These are phyloP conservation scores for Pycnomerus fuliginosus DNA, from an alignment of 2,888 invertebrate species.

Conservation along the genomic window DNA sequence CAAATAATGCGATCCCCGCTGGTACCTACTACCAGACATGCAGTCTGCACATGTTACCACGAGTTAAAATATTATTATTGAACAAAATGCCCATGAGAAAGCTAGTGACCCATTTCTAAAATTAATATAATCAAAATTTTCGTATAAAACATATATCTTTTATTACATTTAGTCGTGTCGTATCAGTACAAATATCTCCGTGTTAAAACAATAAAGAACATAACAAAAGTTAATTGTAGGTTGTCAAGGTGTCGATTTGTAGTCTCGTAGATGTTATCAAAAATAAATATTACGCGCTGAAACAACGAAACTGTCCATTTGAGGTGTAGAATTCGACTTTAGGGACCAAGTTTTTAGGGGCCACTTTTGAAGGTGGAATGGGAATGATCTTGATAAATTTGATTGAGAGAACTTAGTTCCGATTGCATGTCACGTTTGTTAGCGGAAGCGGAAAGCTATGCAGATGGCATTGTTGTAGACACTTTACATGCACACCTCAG, in stretches of 20 bases:
- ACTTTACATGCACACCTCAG: conserved; percentile 51
- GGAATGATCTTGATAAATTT: conserved; percentile 53
- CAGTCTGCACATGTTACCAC: conserved; percentile 25
- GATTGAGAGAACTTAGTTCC: conserved; percentile 53
- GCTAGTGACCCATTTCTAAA: too few species aligned
- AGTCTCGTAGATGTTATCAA: conserved; percentile 52
- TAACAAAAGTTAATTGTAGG: conserved; percentile 52
- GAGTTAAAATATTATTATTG: too few species aligned
- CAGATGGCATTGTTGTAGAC: conserved; percentile 53
- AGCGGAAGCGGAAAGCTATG: conserved; percentile 53
- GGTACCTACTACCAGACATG: conserved; percentile 17
- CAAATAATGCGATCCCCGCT: conserved; percentile 14
- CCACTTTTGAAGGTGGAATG: conserved; percentile 38
- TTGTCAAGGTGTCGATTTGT: conserved; percentile 56
- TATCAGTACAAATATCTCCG: conserved; percentile 42
- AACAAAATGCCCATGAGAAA: too few species aligned
- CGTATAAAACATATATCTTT: too few species aligned
- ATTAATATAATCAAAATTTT: too few species aligned
- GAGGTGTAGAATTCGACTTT: conserved; percentile 31
- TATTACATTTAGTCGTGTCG: conserved; percentile 42
- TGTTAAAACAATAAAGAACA: conserved; percentile 51
- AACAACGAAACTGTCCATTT: conserved; percentile 48
- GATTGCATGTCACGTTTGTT: conserved; percentile 51
- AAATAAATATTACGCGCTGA: conserved; percentile 54
- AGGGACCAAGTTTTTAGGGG: conserved; percentile 38